Conservation (phyloP, 2,113 vertebrate genomes). For the Psittacula cyanocephala region DNA sequence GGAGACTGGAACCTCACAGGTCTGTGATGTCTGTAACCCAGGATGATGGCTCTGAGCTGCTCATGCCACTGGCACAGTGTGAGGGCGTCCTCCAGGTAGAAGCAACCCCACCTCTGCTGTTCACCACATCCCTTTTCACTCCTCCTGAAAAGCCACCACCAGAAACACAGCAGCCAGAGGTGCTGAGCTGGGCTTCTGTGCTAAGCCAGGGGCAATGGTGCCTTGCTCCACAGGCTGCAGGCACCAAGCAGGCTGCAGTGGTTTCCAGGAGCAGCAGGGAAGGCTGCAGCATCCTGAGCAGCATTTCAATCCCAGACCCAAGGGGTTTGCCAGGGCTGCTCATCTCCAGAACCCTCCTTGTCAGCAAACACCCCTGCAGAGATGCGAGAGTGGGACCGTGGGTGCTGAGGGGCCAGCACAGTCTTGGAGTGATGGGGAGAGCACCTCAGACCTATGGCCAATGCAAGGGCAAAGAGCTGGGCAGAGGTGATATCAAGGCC, state of each 20-base stretch:
- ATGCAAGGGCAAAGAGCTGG: background rate
- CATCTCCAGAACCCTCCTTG: background rate
- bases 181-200: background rate
- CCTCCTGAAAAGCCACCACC: background rate
- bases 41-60: background rate
- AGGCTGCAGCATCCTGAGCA: background rate
- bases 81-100: background rate
- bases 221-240: background rate
- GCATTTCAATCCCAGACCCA: background rate
- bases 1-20: accelerated
- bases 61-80: background rate
- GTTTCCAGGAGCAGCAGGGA: background rate
- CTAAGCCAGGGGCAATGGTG: accelerated
- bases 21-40: background rate
- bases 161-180: background rate
- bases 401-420: background rate
- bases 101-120: background rate
- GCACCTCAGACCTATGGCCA: accelerated
- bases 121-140: accelerated
- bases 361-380: background rate
- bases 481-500: background rate
- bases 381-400: accelerated
- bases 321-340: background rate
- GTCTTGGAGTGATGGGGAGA: background rate
- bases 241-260: background rate